A percentile compares a stretch with the other conserved stretches of the same genome.
phyloP scores from a whole-genome alignment of 2,113 vertebrate genomes.

The Amia ocellicauda region DNA sequence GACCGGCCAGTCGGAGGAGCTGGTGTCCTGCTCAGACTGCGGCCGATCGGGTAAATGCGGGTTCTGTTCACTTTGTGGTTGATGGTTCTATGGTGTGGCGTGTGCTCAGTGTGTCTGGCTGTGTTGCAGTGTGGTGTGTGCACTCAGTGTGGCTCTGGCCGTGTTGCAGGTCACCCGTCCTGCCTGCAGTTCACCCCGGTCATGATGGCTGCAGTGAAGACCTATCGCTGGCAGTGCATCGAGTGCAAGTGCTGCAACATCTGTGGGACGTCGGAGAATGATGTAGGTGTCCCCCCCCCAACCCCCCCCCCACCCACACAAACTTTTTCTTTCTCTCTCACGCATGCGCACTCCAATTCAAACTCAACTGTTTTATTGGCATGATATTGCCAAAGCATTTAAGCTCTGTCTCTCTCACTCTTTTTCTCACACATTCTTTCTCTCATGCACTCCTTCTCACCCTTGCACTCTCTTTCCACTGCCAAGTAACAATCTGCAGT shows the following conservation, averaged over 20 bases:
- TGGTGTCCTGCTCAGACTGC: slow-evolving; percentile 95
- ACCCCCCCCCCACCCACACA: neutral
- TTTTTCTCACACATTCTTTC: neutral
- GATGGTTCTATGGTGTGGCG: neutral
- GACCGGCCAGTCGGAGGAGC: slow-evolving; percentile 86
- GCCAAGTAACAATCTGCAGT: no score
- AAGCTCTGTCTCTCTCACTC: neutral
- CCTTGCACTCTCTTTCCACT: no score
- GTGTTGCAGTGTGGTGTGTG: no score
- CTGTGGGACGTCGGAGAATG: slow-evolving; percentile 92
- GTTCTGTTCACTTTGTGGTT: neutral
- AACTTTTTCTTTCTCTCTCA: neutral
- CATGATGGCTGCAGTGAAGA: slow-evolving; percentile 96
- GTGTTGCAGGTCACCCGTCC: slow-evolving; percentile 77
- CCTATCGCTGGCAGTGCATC: slow-evolving; percentile 96
- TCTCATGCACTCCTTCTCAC: no score
- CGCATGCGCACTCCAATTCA: neutral
- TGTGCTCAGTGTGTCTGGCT: no score
- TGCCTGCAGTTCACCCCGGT: slow-evolving; percentile 94
- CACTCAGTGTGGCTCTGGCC: neutral
- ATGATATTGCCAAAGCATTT: no score
- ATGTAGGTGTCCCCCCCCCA: slow-evolving; percentile 63
- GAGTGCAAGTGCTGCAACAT: slow-evolving; percentile 98
- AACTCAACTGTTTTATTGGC: no score
- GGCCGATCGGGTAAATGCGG: slow-evolving; percentile 79